Evolutionary conservation across 2,888 invertebrate genomes (phyloP).

Genomic region (Entomobrya multifasciata): DNA sequence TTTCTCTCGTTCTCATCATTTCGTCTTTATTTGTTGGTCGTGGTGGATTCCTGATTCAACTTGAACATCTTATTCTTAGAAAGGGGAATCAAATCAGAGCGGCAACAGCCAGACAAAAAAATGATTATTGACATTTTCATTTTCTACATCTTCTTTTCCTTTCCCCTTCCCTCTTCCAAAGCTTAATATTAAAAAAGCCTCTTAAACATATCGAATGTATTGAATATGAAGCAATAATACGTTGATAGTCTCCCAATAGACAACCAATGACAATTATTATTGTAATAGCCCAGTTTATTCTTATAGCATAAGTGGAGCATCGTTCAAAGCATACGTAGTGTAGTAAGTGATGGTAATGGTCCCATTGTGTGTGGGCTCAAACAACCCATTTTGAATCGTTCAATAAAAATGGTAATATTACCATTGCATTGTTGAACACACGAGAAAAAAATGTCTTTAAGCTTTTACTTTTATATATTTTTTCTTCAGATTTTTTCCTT

Average conservation of each 20-base stretch:
- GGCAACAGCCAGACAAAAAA: not conserved
- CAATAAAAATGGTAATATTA: conserved; percentile 47
- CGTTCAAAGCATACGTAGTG: not conserved
- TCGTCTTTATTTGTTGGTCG: conserved; percentile 6
- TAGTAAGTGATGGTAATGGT: conserved; percentile 30
- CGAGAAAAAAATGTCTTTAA: too few relatives aligned
- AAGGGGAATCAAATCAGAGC: not conserved
- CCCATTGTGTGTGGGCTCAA: conserved; percentile 35
- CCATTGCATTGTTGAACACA: too few relatives aligned
- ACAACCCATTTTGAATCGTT: not conserved
- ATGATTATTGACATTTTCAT: conserved; percentile 17
- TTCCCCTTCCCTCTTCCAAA: not conserved
- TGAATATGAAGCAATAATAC: conserved; percentile 17
- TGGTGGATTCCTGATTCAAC: not conserved
- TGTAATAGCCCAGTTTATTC: too few relatives aligned
- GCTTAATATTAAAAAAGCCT: conserved; percentile 17
- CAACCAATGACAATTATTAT: conserved; percentile 48
- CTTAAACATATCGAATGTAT: too few relatives aligned
- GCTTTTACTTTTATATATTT: too few relatives aligned
- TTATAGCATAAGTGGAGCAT: not conserved
- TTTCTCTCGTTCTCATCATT: not conserved
- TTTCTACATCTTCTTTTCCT: too few relatives aligned
- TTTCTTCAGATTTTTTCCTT: not conserved
- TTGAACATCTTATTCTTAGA: not conserved
- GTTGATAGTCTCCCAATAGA: conserved; percentile 9